Base-by-base conservation (phyloP, 1,140 invertebrate genomes). In the Vollenhovia emeryi region DNA sequence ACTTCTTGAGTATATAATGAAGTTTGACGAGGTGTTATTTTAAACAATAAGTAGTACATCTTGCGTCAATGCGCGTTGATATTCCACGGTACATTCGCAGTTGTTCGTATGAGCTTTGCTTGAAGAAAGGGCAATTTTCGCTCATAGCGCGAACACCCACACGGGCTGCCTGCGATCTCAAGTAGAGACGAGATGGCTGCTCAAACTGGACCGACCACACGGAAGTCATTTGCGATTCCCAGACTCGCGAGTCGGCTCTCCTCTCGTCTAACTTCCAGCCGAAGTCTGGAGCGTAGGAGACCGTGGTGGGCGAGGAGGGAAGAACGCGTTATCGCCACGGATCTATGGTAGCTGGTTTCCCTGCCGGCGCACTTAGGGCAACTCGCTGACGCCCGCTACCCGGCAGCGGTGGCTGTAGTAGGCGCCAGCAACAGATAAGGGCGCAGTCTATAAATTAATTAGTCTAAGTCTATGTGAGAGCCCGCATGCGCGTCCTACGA, bases 391-490 rank as follows among this genome's bases (percentile, higher is more conserved):
- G 86, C 57, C 73, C 86, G 50, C 64, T 43, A 64, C 69, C 73
- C 30, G 21, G 50, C 27, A 30, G 73, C 27, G 60, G 84, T 69
- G 57, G 52, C 18, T 68, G 60, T 36, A 87, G 79, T 76, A 60
- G 86, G 87, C 86, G 52, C 85, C 76, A 76, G 90, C 90, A 92
- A 93, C 91, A 91, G 91, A 93, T 93, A 93, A 92, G 87, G 85
- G 85, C 78, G 84, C 90, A 76, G 92, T 92, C 93, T 93, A 93
- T 94, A 94, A 94, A 94, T 94, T 94, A 94, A 94, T 94, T 94
- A 94, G 92, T 85, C 89, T 87, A 91, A 94, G 91, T 92, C 92
- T 91, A 86, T 83, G 89, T 91, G 90, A 93, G 92, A 94, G 93
- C 93, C n/a, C 88, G 76, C 88, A 52, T 86, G 85, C 85, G 74